Base-by-base conservation (phyloP, 2,888 invertebrate species). In the Drosophila merina region DNA sequence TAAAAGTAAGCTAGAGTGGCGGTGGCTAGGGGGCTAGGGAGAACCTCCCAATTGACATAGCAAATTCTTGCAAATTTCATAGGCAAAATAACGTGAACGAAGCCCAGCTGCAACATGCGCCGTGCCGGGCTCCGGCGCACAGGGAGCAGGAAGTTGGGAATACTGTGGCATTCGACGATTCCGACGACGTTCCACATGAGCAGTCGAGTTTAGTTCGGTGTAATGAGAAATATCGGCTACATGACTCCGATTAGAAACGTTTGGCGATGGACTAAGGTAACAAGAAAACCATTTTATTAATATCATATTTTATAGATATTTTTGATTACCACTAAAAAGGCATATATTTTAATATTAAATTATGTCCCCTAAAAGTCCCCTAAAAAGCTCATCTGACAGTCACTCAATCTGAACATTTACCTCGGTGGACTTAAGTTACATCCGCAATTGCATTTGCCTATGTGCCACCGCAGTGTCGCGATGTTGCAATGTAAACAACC, bases 41-140 rank as follows among this genome's bases (percentile, higher is more conserved):
- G n/a, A n/a, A n/a, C 38, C 55, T 50, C 57, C 70, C 72, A 79
- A 83, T 86, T 86, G 86, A 73, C 72, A 81, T 70, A 86, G 66
- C 62, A 72, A 73, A 74, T 84, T 72, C 69, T 69, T 73, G 76
- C 47, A 73, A 75, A 81, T 73, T 72, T 73, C 57, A 66, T 73
- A 67, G 79, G 70, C 69, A 57, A 78, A 69, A 48, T 55, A 69
- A 57, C 58, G 49, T 38, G 51, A 52, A 48, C 44, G 45, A 47
- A 58, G 45, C 52, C 49, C 36, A 30, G 49, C 44, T 55, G 73
- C 73, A 70, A 47, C 62, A 68, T 59, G 75, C 54, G 49, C 56
- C 71, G 66, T 57, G 54, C 56, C 57, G 57, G 50, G 58, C 8
- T 14, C 20, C 33, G 57, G 8, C 28, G 26, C 40, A 20, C 40